Evolutionary conservation across 2,113 vertebrate species (phyloP).

Genomic region (Sander vitreus): DNA sequence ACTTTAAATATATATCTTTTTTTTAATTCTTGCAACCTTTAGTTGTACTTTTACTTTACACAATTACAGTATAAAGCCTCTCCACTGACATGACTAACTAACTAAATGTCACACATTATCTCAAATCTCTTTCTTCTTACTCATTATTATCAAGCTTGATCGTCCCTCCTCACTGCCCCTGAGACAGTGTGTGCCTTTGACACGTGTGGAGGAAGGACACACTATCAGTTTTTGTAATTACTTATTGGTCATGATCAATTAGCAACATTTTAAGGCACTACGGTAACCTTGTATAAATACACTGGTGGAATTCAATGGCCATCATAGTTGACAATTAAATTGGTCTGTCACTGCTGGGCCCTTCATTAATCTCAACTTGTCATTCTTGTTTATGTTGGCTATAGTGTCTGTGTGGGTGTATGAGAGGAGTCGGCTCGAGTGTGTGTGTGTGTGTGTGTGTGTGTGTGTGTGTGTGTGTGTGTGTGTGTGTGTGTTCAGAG

Average conservation of each 20-base stretch:
- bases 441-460: constrained; percentile 79
- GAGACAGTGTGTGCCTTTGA: constrained; percentile 50
- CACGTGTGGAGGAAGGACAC: constrained; percentile 64
- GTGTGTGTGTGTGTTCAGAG: constrained; percentile 21
- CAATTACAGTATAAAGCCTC: background rate
- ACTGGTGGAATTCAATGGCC: constrained; percentile 92
- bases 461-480: constrained; percentile 33
- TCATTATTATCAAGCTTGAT: constrained; percentile 18
- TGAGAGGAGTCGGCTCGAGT: constrained; percentile 41
- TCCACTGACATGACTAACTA: background rate
- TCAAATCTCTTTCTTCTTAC: constrained; percentile 15
- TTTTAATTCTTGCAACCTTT: background rate
- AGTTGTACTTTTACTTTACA: no score
- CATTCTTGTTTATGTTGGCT: constrained; percentile 96
- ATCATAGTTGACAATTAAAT: constrained; percentile 98
- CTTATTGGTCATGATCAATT: constrained; percentile 96
- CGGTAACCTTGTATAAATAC: constrained; percentile 91
- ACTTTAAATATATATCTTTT: background rate
- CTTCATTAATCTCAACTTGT: constrained; percentile 99
- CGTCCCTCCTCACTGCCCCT: background rate
- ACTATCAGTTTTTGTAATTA: constrained; percentile 84
- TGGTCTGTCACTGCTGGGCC: constrained; percentile 92
- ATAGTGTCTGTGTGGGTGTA: constrained; percentile 85
- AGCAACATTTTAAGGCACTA: constrained; percentile 88
- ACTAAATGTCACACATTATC: constrained; percentile 15